Evolutionary conservation across 2,113 vertebrate species (phyloP).

Genomic region (Lophius piscatorius): DNA sequence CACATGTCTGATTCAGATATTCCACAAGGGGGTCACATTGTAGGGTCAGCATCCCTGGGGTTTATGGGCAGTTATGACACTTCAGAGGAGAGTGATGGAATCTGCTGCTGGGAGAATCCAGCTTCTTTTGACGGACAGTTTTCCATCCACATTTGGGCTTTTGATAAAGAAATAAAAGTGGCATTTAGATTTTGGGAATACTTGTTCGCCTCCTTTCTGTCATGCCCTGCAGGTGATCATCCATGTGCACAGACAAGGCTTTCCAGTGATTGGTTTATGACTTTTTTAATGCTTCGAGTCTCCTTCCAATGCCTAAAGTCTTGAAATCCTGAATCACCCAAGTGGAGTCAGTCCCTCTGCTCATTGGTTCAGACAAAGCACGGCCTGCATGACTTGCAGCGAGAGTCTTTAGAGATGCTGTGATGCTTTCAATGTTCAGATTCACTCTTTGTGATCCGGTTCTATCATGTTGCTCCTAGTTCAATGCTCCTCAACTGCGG

Average conservation of each 20-base stretch:
- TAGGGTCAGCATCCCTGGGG: slow-evolving; percentile 40
- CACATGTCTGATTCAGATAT: slow-evolving; percentile 27
- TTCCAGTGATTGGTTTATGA: slow-evolving; percentile 12
- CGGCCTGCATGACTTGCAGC: slow-evolving; percentile 40
- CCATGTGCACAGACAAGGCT: slow-evolving; percentile 18
- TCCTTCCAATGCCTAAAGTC: slow-evolving; percentile 19
- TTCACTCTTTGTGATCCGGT: slow-evolving; percentile 30
- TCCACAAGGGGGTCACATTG: slow-evolving; percentile 52
- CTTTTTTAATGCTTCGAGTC: slow-evolving; percentile 10
- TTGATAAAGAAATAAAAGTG: neutral
- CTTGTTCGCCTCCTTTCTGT: too few species aligned
- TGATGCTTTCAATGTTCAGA: slow-evolving; percentile 45
- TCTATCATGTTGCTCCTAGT: neutral
- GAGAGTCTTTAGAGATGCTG: slow-evolving; percentile 33
- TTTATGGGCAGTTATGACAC: slow-evolving; percentile 26
- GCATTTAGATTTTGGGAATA: too few species aligned
- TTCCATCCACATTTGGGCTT: neutral
- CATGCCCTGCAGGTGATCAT: slow-evolving; percentile 40
- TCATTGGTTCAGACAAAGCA: slow-evolving; percentile 25
- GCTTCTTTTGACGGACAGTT: slow-evolving; percentile 4
- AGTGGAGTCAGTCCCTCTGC: slow-evolving; percentile 21
- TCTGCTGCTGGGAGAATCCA: neutral
- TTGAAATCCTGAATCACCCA: slow-evolving; percentile 41
- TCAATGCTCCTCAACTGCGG: neutral
- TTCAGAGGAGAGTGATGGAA: neutral